Base-by-base conservation (phyloP, 2,113 vertebrate species). In the western clawed frog (Xenopus tropicalis) region DNA sequence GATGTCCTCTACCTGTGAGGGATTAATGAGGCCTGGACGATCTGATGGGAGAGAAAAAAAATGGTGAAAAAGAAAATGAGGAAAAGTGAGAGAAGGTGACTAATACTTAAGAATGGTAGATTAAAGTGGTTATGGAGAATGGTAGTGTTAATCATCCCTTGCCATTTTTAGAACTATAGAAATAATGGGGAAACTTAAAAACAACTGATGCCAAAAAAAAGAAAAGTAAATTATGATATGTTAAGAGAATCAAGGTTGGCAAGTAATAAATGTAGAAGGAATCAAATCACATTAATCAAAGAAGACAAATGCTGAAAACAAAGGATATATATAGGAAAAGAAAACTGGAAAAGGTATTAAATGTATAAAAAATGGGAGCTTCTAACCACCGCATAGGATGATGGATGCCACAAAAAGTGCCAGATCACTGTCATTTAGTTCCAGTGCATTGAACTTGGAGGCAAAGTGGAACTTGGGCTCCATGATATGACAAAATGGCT, bases 381-480 rank as follows among this genome's bases (percentile, higher is more conserved):
- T 0, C 92, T 94, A 81, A 98, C 97, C 97, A 93, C 97, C 97
- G 0, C 97, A 99, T 24, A 99, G 90, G 85, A 99, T 98, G 71
- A 99, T 98, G 89, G 96, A 95, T 1, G 97, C 96, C 58, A 99
- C 95, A 84, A 98, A 99, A 42, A 99, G 92, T n/a, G 97, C 93
- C 84, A 99, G 89, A 88, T 98, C 97, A 6, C 95, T 98, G 90
- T 99, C 97, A 12, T 98, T 96, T 73, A 99, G 90, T 85, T 98
- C 96, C 85, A 99, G 86, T 22, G 97, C 94, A 0, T 98, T 99
- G 88, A 98, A 99, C 85, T 98, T 98, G 51, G 98, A 93, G 1
- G 97, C 96, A 82, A 99, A 98, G 86, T 98, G 96, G 23, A 99
- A 99, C 77, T 99, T 99, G 85, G 97, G 97, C 87, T 99, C 97